Evolutionary conservation across 2,888 invertebrate genomes (phyloP).

Genomic region (Noctua fimbriata): DNA sequence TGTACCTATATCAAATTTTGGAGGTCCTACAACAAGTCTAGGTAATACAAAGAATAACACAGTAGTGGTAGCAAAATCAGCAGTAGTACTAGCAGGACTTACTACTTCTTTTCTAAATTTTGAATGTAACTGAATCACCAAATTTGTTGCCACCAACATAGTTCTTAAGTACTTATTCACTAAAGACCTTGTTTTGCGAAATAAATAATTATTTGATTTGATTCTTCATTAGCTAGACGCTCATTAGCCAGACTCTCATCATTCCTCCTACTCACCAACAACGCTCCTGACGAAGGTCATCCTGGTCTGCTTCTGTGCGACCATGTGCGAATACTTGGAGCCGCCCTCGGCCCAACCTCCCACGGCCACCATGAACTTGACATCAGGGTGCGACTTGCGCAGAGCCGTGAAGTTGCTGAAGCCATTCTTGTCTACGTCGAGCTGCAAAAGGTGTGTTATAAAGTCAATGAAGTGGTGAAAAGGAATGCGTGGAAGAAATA

Average conservation of each 20-base stretch:
- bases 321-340: constrained; percentile 96
- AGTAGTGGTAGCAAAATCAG: not conserved
- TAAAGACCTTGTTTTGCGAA: no score
- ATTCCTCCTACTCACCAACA: constrained; percentile 89
- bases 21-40: not conserved
- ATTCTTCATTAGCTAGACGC: not conserved
- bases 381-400: constrained; percentile 92
- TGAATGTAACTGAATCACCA: no score
- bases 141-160: no score
- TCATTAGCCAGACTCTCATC: not conserved
- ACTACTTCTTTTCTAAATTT: not conserved
- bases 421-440: constrained; percentile 94
- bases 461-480: not conserved
- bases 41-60: not conserved
- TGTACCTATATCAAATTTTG: no score
- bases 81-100: not conserved
- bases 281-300: constrained; percentile 94
- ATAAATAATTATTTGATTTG: no score
- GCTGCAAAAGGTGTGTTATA: constrained; percentile 77
- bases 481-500: not conserved
- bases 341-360: constrained; percentile 98
- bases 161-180: no score
- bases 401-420: constrained; percentile 95
- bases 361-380: constrained; percentile 95
- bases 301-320: constrained; percentile 92